Evolutionary conservation across 2,888 invertebrate species (phyloP), one percentile per base, ranked within the genome.

Genomic region (Zeuzera pyrina): DNA sequence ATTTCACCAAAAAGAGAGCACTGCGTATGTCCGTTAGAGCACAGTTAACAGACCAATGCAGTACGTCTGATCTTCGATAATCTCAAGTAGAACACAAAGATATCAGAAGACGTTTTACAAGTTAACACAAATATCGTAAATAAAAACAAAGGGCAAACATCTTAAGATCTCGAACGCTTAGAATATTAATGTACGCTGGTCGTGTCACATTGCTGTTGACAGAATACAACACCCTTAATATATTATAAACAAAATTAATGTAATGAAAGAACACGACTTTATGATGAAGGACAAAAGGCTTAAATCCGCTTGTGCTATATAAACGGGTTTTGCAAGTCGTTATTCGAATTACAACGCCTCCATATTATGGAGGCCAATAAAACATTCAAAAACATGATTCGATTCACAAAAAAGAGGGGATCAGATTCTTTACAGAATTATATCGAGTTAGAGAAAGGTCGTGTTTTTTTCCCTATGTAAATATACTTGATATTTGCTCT

Each of bases 301-400:
- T 5, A 26, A 26, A 16, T 26, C 8, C n/a, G n/a, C 15, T 15
- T 32, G 15, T n/a, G n/a, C n/a, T n/a, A n/a, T n/a, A n/a, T n/a
- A 14, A 21, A 11, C 13, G 14, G 14, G 13, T n/a, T 4, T 5
- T 43, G 52, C 35, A 28, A 30, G 39, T 39, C 52, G 45, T 60
- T 67, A 64, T 62, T 69, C 60, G 65, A 62, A 69, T 69, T 64
- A 67, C 63, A 63, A 51, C 52, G 47, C 55, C 49, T 46, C 43
- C 44, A 48, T 52, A 47, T 63, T 56, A 52, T 12, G 54, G 56
- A 60, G 57, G 57, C 63, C 68, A 67, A 70, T 69, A 68, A 57
- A 63, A 62, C 58, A 63, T 64, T 66, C 59, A 57, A 66, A 63
- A 65, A 66, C 60, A 62, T 57, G 62, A 63, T 67, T 65, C 65